These are phyloP conservation scores for Xylocopa sonorina DNA, from an alignment of 1,140 invertebrate species.

Conservation along the genomic window DNA sequence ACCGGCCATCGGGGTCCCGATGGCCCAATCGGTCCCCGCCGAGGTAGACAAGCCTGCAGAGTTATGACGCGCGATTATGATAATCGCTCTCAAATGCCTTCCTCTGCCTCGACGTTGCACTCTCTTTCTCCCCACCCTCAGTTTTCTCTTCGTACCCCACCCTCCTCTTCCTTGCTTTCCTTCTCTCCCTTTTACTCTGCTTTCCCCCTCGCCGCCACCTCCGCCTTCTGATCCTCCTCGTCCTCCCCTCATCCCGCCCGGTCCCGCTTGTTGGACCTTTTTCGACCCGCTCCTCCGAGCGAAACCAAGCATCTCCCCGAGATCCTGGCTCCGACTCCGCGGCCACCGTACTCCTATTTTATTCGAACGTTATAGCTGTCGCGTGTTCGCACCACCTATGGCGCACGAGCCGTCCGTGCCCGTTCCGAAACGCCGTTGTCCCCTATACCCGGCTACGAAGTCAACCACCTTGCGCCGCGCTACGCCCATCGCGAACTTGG, in stretches of 20 bases:
- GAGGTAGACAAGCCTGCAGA: conserved; percentile 75
- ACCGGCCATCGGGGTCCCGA: conserved; percentile 50
- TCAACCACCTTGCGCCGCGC: background rate
- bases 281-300: conserved; percentile 53
- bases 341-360: conserved; percentile 77
- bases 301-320: conserved; percentile 3
- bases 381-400: conserved; percentile 43
- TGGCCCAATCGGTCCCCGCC: conserved; percentile 68
- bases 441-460: background rate
- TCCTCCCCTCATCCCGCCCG: background rate
- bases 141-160: conserved; percentile 12
- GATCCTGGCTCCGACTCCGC: conserved; percentile 54
- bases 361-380: conserved; percentile 71
- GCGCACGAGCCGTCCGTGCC: background rate
- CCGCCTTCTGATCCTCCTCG: background rate
- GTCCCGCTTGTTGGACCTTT: conserved; percentile 35
- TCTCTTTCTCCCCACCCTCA: conserved; percentile 40
- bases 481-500: background rate
- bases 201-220: conserved; percentile 1
- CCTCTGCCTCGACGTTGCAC: conserved; percentile 52
- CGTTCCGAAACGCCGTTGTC: background rate
- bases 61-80: conserved; percentile 82
- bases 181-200: conserved; percentile 16
- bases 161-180: conserved; percentile 13
- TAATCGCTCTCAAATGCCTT: conserved; percentile 77